These are phyloP conservation scores for Cydia fagiglandana DNA, from an alignment of 1,140 invertebrate genomes.

Conservation along the genomic window DNA sequence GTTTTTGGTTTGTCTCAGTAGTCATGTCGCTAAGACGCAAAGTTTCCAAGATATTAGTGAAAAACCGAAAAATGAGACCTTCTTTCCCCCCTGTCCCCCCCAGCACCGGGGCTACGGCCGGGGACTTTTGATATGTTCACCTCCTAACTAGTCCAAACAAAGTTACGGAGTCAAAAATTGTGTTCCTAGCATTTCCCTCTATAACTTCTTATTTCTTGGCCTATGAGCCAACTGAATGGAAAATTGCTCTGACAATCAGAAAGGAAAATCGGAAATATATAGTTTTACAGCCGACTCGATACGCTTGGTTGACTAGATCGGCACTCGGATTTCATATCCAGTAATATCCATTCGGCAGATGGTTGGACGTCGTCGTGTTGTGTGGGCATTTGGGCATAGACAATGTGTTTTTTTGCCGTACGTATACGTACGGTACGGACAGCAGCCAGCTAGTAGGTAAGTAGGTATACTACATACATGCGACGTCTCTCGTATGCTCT, in stretches of 20 bases:
- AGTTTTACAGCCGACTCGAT: background rate
- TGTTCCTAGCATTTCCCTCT: too few relatives aligned
- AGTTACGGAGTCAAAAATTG: too few relatives aligned
- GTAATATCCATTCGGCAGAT: background rate
- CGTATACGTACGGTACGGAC: slow-evolving; percentile 9
- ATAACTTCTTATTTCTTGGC: too few relatives aligned
- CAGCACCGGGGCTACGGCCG: too few relatives aligned
- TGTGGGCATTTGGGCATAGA: slow-evolving; percentile 25
- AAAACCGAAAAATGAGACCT: too few relatives aligned
- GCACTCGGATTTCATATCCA: background rate
- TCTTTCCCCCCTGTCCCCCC: too few relatives aligned
- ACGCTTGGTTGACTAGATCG: slow-evolving; percentile 1
- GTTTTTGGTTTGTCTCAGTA: too few relatives aligned
- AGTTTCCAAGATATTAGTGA: too few relatives aligned
- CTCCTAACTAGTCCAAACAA: too few relatives aligned
- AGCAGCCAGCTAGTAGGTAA: slow-evolving; percentile 15
- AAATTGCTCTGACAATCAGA: slow-evolving; percentile 16
- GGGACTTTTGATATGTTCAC: too few relatives aligned
- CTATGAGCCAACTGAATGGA: background rate
- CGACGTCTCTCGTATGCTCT: slow-evolving; percentile 8
- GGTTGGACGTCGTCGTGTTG: background rate
- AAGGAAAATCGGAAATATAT: slow-evolving; percentile 12
- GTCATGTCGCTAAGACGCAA: too few relatives aligned
- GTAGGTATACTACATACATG: background rate
- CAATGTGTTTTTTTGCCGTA: slow-evolving; percentile 27